Conservation (phyloP, 2,113 vertebrate species). For the Indicator maculatus region DNA sequence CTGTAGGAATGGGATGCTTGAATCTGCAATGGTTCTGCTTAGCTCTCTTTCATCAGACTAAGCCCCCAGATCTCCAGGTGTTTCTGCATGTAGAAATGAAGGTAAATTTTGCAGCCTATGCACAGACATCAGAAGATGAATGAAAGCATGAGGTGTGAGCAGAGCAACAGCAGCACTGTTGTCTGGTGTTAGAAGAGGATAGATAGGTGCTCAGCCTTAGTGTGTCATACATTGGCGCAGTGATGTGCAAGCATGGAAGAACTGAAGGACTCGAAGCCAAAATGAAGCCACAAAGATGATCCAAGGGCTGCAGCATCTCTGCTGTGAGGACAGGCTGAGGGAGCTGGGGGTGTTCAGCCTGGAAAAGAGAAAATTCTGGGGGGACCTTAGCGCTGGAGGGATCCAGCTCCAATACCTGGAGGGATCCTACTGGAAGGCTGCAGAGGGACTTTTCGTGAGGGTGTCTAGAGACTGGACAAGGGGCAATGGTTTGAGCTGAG, state of each 20-base stretch:
- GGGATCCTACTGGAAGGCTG: too few relatives aligned
- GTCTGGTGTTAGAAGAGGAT: neutral
- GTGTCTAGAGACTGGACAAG: too few relatives aligned
- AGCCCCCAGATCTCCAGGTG: neutral
- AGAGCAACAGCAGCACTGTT: neutral
- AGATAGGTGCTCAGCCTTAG: neutral
- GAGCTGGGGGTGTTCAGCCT: too few relatives aligned
- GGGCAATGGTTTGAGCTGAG: too few relatives aligned
- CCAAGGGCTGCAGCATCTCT: too few relatives aligned
- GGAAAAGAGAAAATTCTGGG: too few relatives aligned
- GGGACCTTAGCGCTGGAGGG: too few relatives aligned
- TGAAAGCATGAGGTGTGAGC: neutral
- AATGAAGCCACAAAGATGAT: too few relatives aligned
- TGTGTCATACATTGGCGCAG: neutral
- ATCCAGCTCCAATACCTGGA: too few relatives aligned
- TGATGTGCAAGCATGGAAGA: neutral
- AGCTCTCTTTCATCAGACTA: neutral
- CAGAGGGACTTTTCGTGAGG: too few relatives aligned
- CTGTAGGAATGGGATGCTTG: neutral
- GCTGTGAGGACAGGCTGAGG: too few relatives aligned
- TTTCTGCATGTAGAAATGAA: neutral
- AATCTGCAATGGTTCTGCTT: neutral
- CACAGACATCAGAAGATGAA: neutral
- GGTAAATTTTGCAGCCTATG: neutral
- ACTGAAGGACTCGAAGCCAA: too few relatives aligned